These are phyloP conservation scores for Tragelaphus scriptus DNA, from an alignment of 2,113 vertebrate genomes.

Conservation along the genomic window DNA sequence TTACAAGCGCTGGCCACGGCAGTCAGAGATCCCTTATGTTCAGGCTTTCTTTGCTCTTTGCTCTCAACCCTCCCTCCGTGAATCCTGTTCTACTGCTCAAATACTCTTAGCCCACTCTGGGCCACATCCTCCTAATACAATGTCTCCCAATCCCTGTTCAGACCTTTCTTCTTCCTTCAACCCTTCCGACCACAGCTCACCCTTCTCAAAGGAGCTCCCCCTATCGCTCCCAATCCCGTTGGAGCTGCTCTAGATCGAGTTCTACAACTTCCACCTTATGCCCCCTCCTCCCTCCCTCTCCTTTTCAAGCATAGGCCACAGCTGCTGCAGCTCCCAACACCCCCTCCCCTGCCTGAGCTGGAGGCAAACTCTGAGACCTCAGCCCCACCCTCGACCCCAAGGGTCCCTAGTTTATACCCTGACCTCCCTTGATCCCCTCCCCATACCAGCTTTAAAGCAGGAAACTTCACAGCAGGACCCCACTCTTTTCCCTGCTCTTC, in stretches of 20 bases:
- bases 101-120: not conserved
- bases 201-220: not conserved
- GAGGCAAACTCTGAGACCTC: not conserved
- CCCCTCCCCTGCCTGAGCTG: not conserved
- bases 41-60: not conserved
- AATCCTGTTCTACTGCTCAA: not conserved
- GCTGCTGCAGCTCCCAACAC: not conserved
- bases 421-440: not conserved
- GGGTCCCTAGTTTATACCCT: not conserved
- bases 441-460: not conserved
- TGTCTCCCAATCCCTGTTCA: not conserved
- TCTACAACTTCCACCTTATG: not conserved
- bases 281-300: not conserved
- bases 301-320: not conserved
- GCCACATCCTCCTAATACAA: not conserved
- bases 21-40: not conserved
- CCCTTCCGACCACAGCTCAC: not conserved
- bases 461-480: not conserved
- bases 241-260: not conserved
- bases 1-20: no score
- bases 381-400: not conserved
- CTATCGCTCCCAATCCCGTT: rapidly evolving
- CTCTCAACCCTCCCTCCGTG: not conserved
- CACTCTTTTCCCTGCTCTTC: not conserved
- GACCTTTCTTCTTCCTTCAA: not conserved